Percentiles rank a stretch among this genome's conserved stretches.
phyloP scores from a whole-genome alignment of 2,113 vertebrate genomes.

The Melanotaenia duboulayi region DNA sequence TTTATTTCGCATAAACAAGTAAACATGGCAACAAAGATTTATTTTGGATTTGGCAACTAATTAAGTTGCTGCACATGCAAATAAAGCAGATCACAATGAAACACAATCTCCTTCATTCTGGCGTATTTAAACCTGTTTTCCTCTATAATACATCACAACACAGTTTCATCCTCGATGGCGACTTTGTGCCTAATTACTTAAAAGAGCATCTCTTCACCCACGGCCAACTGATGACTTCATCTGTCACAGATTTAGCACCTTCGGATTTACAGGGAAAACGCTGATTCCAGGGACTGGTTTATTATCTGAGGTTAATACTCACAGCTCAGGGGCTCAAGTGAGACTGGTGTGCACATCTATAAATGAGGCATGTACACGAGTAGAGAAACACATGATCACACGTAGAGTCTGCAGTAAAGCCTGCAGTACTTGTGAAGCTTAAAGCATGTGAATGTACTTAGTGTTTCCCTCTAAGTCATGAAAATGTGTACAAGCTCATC shows the following conservation, averaged over 20 bases:
- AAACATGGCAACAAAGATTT: background rate
- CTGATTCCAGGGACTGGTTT: conserved; percentile 34
- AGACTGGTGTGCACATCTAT: conserved; percentile 20
- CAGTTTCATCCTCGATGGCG: conserved; percentile 10
- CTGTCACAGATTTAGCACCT: conserved; percentile 39
- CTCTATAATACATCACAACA: background rate
- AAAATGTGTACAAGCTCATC: background rate
- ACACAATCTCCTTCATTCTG: background rate
- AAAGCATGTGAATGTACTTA: background rate
- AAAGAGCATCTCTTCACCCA: conserved; percentile 33
- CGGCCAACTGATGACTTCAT: conserved; percentile 33
- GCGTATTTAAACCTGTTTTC: background rate
- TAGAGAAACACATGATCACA: background rate
- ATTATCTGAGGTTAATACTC: conserved; percentile 43
- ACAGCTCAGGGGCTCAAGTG: conserved; percentile 12
- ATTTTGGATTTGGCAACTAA: background rate
- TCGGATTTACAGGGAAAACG: conserved; percentile 38
- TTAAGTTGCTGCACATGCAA: background rate
- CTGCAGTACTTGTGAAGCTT: too few species aligned
- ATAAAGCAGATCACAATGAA: background rate
- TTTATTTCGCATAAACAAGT: background rate
- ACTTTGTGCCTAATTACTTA: conserved; percentile 47
- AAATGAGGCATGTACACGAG: background rate
- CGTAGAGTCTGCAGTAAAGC: background rate
- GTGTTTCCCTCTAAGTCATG: background rate